Percentiles rank a stretch among this genome's conserved stretches.
These are phyloP conservation scores for Lacerta viridis DNA, from an alignment of 2,797 vertebrate genomes.

Conservation along the genomic window DNA sequence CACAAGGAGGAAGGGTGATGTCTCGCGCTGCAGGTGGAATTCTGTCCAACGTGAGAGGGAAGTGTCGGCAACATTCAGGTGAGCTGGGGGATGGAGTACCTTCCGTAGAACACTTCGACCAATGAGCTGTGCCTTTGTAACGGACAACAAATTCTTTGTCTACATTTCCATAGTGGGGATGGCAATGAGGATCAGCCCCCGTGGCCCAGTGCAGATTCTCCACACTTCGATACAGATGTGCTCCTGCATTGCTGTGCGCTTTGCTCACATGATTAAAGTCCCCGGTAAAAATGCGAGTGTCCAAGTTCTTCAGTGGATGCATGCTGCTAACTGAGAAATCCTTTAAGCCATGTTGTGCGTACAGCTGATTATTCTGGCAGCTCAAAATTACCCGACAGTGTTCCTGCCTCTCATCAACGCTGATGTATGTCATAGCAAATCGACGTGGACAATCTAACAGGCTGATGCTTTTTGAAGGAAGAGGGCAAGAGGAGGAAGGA, in stretches of 20 bases:
- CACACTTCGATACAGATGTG: conserved; percentile 89
- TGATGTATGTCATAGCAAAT: conserved; percentile 80
- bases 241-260: conserved; percentile 62
- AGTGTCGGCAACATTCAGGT: conserved; percentile 73
- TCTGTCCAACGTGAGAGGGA: conserved; percentile 78
- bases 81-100: conserved; percentile 72
- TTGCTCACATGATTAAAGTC: conserved; percentile 59
- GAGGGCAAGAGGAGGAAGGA: conserved; percentile 68
- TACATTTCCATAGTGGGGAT: conserved; percentile 81
- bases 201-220: conserved; percentile 90
- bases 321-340: conserved; percentile 81
- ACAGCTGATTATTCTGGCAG: conserved; percentile 86
- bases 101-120: conserved; percentile 83
- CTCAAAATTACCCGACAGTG: conserved; percentile 76
- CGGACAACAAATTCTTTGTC: conserved; percentile 87
- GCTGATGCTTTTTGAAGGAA: conserved; percentile 77
- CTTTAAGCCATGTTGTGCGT: conserved; percentile 85
- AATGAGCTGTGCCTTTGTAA: conserved; percentile 83
- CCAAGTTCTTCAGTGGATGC: conserved; percentile 80
- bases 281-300: conserved; percentile 64
- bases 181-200: conserved; percentile 80
- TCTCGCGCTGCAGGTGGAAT: conserved; percentile 74
- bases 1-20: conserved; percentile 79
- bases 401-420: conserved; percentile 79
- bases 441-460: conserved; percentile 79